A percentile compares a stretch with the other conserved stretches of the same genome.
These are phyloP conservation scores for Periophthalmus modestus DNA, from an alignment of 2,113 vertebrate species.

Conservation along the genomic window DNA sequence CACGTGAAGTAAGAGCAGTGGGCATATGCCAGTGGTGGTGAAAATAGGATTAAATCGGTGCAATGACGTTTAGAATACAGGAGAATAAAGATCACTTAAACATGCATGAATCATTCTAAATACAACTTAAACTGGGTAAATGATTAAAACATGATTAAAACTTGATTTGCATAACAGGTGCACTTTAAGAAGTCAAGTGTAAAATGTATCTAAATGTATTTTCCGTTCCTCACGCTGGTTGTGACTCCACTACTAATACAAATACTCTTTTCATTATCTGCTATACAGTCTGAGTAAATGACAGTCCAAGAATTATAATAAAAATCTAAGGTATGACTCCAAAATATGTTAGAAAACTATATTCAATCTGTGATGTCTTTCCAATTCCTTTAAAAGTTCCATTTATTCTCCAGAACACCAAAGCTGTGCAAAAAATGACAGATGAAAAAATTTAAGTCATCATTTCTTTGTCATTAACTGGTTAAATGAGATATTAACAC, in stretches of 20 bases:
- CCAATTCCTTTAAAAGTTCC: background rate
- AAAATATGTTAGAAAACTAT: background rate
- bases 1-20: no score
- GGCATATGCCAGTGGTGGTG: no score
- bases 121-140: no score
- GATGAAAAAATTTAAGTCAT: conserved; percentile 2
- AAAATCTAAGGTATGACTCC: background rate
- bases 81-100: no score
- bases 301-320: background rate
- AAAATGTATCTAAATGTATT: no score
- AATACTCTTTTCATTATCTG: background rate
- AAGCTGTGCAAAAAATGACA: conserved; percentile 2
- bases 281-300: background rate
- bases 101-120: no score
- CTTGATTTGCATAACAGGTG: no score
- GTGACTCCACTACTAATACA: background rate
- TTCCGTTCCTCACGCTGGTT: no score
- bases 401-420: background rate
- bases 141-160: no score
- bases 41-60: no score
- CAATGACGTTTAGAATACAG: no score
- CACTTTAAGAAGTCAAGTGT: no score
- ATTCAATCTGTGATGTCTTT: background rate
- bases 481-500: conserved; percentile 27
- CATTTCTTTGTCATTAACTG: conserved; percentile 49